A percentile compares a stretch with the other conserved stretches of the same genome.
Conservation (phyloP, 2,797 vertebrate genomes). For the Lagodon rhomboides region DNA sequence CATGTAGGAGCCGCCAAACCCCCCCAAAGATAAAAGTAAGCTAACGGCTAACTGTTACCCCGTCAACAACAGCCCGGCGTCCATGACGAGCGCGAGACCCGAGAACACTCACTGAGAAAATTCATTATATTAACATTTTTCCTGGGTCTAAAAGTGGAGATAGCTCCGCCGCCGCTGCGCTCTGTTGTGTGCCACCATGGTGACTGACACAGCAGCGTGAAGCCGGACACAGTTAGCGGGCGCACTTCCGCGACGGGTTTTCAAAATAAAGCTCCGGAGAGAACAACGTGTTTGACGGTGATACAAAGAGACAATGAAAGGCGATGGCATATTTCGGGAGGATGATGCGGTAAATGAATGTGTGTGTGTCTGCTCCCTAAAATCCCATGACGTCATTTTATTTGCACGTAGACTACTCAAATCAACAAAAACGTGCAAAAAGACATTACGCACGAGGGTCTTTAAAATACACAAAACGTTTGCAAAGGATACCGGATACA, state of each 20-base stretch:
- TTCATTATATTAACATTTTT: constrained; percentile 51
- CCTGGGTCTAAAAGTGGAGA: constrained; percentile 68
- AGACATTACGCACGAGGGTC: neutral
- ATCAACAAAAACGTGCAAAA: neutral
- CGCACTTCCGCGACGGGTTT: constrained; percentile 15
- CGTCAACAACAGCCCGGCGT: constrained; percentile 45
- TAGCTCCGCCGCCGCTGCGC: constrained; percentile 61
- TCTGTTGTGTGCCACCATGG: constrained; percentile 88
- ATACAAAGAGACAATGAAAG: constrained; percentile 1
- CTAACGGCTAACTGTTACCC: constrained; percentile 52
- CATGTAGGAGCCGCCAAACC: constrained; percentile 53
- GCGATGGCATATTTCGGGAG: neutral
- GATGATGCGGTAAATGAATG: neutral
- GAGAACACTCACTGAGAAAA: constrained; percentile 36
- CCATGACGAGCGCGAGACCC: constrained; percentile 60
- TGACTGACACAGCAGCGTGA: constrained; percentile 79
- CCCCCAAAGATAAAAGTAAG: too few species aligned
- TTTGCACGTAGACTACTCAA: neutral
- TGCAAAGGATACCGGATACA: neutral
- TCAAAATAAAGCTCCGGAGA: constrained; percentile 55
- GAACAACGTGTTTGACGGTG: neutral
- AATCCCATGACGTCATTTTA: neutral
- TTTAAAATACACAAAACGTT: neutral
- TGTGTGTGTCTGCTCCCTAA: fast-evolving
- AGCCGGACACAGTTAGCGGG: fast-evolving